These are phyloP conservation scores for Pristionchus arcanus DNA, from an alignment of 2,888 invertebrate species.

Conservation along the genomic window DNA sequence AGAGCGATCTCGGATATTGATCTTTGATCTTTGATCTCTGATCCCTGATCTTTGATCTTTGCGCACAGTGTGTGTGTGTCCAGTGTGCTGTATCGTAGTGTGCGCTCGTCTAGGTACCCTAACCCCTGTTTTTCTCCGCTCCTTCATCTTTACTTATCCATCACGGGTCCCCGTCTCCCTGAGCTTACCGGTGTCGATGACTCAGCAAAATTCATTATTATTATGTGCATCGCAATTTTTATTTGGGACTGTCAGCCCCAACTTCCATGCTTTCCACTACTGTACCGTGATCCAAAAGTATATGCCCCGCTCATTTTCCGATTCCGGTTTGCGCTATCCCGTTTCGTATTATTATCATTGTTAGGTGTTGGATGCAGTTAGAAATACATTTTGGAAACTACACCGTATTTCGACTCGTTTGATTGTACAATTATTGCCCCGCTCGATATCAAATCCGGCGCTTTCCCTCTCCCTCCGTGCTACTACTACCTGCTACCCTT, in stretches of 20 bases:
- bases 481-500: not conserved
- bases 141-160: constrained; percentile 27
- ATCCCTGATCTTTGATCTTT: not conserved
- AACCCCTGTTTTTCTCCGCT: not conserved
- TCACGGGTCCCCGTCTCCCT: not conserved
- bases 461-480: constrained; percentile 19
- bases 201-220: not conserved
- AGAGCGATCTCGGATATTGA: constrained; percentile 48
- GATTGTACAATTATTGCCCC: not conserved
- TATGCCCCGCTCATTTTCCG: not conserved
- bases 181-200: constrained; percentile 42
- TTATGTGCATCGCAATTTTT: constrained; percentile 4
- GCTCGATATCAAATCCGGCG: constrained; percentile 28
- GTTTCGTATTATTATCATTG: constrained; percentile 42
- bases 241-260: not conserved
- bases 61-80: constrained; percentile 7
- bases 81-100: constrained; percentile 23
- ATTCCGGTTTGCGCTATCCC: constrained; percentile 1
- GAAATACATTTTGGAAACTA: not conserved
- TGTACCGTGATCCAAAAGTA: constrained; percentile 30
- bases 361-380: constrained; percentile 13
- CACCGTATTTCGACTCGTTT: not conserved
- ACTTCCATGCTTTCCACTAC: not conserved
- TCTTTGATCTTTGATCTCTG: constrained; percentile 44
- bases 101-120: not conserved